Percentiles rank a stretch among this genome's conserved stretches.
Conservation (phyloP, 1,140 invertebrate species). For the Diprion similis region DNA sequence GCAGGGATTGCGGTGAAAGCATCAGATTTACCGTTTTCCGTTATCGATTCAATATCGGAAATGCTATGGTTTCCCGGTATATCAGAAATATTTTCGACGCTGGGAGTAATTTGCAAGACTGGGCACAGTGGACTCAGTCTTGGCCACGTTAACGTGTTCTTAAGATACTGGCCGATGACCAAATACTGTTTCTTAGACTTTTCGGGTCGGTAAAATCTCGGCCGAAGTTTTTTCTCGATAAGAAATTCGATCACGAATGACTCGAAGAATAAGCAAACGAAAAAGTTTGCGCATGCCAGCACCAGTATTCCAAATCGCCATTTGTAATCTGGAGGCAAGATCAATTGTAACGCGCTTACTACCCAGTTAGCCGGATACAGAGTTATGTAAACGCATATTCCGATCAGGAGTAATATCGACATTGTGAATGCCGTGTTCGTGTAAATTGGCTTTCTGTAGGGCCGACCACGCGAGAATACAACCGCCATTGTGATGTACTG, state of each 20-base stretch:
- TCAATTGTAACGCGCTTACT: constrained; percentile 67
- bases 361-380: constrained; percentile 73
- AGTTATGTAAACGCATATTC: constrained; percentile 73
- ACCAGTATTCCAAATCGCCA: constrained; percentile 70
- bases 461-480: constrained; percentile 89
- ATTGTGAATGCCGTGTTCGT: constrained; percentile 77
- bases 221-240: constrained; percentile 63
- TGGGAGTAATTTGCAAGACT: constrained; percentile 33
- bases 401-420: constrained; percentile 70
- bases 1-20: background rate
- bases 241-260: constrained; percentile 68
- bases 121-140: background rate
- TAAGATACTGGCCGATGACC: constrained; percentile 54
- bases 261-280: constrained; percentile 69
- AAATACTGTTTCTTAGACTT: constrained; percentile 66
- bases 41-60: constrained; percentile 13
- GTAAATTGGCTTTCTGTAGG: constrained; percentile 84
- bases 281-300: constrained; percentile 68
- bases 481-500: constrained; percentile 93
- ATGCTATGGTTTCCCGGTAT: constrained; percentile 19
- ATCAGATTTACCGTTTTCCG: constrained; percentile 22
- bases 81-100: constrained; percentile 39
- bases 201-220: constrained; percentile 63
- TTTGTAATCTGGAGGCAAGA: constrained; percentile 69
- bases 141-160: constrained; percentile 47